Percentiles rank a stretch among this genome's conserved stretches.
These are phyloP conservation scores for Tenthredo distinguenda DNA, from an alignment of 2,888 invertebrate genomes.

Conservation along the genomic window DNA sequence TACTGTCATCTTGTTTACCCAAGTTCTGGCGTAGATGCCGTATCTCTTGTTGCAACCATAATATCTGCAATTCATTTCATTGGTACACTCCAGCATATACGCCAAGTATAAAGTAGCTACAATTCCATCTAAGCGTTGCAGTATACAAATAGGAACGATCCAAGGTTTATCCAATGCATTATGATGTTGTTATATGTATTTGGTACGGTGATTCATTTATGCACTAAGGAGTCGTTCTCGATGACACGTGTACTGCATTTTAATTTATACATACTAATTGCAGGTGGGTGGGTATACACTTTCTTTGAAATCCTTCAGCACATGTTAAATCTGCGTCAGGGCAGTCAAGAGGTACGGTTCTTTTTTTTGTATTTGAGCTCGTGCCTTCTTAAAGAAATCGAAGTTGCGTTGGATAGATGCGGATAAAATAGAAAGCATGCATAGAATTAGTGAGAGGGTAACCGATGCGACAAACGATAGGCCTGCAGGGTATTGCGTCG, in stretches of 20 bases:
- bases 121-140: background rate
- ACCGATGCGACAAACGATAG: conserved; percentile 35
- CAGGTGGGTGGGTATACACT: background rate
- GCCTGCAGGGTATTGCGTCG: background rate
- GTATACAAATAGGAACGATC: conserved; percentile 8
- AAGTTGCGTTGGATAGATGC: background rate
- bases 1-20: conserved; percentile 47
- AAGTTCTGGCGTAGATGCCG: background rate
- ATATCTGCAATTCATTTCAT: conserved; percentile 32
- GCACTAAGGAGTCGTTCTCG: background rate
- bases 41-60: conserved; percentile 12
- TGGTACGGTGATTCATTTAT: conserved; percentile 10
- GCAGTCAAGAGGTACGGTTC: background rate
- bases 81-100: background rate
- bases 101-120: background rate
- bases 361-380: background rate
- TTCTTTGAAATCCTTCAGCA: background rate
- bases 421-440: conserved; percentile 26
- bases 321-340: background rate
- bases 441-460: conserved; percentile 3
- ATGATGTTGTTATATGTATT: conserved; percentile 1
- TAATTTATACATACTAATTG: background rate
- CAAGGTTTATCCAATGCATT: conserved; percentile 2
- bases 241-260: background rate
- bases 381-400: background rate